Evolutionary conservation across 2,888 invertebrate genomes (phyloP), one percentile per base, ranked within the genome.

Genomic region (Sarcophaga caerulescens): DNA sequence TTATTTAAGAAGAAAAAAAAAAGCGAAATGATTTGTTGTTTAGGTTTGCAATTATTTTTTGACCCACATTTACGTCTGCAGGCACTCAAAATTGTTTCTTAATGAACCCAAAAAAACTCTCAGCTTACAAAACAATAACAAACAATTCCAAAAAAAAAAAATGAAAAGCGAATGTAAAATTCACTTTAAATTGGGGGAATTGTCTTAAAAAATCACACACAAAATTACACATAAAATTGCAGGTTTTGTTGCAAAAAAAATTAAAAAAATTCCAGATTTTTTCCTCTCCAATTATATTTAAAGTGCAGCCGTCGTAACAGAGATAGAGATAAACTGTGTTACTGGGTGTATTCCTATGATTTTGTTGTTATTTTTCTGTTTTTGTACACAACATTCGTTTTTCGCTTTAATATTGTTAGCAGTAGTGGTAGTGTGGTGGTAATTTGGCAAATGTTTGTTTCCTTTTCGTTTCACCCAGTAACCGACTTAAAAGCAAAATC

Each of bases 401-500:
- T 52, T 52, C 52, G 17, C 52, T 52, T 52, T 52, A 52, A 17
- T 14, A 52, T 52, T 52, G 17, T 52, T 52, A 52, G 17, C 3
- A 17, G 17, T 52, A 35, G 35, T 35, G 35, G 8, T 35, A 35
- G 35, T 35, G 35, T 35, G 35, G 35, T 35, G 35, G 69, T 78
- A 76, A 76, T 82, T 87, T 82, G 85, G 81, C 81, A 84, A 60
- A 84, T 83, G 78, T 17, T 12, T 52, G 17, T 86, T 86, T 86
- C 84, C 86, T 86, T 85, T 87, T 87, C 84, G 89, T 91, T 91
- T 91, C 90, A 91, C 91, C 91, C 89, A 91, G 91, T 91, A 91
- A 91, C 91, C 91, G 91, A 91, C 89, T 91, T 91, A 87, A 87
- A 74, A 76, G 76, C 87, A 66, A 52, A 52, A 84, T 70, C 65